phyloP scores from a whole-genome alignment of 2,888 invertebrate species.

The Andrena bucephala region DNA sequence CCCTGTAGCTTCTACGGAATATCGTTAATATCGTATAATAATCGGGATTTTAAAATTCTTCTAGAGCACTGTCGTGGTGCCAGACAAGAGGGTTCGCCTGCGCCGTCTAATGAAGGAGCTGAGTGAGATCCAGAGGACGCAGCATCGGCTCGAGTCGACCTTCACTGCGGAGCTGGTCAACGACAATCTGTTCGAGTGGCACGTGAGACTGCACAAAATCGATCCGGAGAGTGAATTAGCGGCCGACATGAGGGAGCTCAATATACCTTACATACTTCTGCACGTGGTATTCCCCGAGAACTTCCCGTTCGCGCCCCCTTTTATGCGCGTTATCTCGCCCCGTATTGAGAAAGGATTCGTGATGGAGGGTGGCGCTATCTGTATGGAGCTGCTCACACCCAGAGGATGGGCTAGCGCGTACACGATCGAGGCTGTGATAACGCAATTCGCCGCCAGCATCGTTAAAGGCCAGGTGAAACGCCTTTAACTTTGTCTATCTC shows the following conservation, averaged over 20 bases:
- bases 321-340: slow-evolving; percentile 89
- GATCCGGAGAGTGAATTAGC: slow-evolving; percentile 94
- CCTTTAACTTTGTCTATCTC: too few relatives aligned
- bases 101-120: slow-evolving; percentile 94
- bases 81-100: slow-evolving; percentile 89
- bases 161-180: slow-evolving; percentile 94
- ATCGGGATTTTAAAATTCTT: background rate
- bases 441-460: slow-evolving; percentile 95
- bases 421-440: slow-evolving; percentile 94
- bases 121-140: slow-evolving; percentile 91
- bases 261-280: slow-evolving; percentile 90
- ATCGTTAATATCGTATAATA: background rate
- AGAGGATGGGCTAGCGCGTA: slow-evolving; percentile 95
- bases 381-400: slow-evolving; percentile 95
- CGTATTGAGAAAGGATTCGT: slow-evolving; percentile 94
- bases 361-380: slow-evolving; percentile 96
- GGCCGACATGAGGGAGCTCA: slow-evolving; percentile 92
- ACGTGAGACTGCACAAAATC: slow-evolving; percentile 92
- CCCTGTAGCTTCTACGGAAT: too few relatives aligned
- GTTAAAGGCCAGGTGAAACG: slow-evolving; percentile 91
- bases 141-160: slow-evolving; percentile 90
- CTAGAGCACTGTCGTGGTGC: slow-evolving; percentile 64
- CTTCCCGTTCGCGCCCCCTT: slow-evolving; percentile 95
- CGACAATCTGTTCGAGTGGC: slow-evolving; percentile 95
- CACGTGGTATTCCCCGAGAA: slow-evolving; percentile 95